A percentile compares a stretch with the other conserved stretches of the same genome.
These are phyloP conservation scores for Smithornis capensis DNA, from an alignment of 2,113 vertebrate species.

Conservation along the genomic window DNA sequence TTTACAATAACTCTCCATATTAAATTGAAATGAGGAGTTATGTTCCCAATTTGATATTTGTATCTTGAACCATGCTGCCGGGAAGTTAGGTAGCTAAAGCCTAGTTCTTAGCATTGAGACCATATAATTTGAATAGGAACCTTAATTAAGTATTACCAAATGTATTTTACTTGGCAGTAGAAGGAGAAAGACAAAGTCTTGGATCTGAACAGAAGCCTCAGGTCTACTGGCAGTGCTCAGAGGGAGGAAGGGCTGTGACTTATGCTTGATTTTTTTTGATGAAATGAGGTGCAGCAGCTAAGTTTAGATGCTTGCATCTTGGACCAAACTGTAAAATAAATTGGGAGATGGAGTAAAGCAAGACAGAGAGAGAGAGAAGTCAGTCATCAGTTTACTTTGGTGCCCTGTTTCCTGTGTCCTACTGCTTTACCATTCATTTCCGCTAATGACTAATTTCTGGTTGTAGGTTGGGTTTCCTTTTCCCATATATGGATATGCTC, in stretches of 20 bases:
- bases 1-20: not conserved
- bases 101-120: not conserved
- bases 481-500: too few relatives aligned
- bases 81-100: slow-evolving; percentile 13
- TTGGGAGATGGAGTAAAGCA: not conserved
- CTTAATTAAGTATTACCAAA: slow-evolving; percentile 58
- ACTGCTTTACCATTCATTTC: not conserved
- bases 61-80: not conserved
- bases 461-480: not conserved
- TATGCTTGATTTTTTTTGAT: slow-evolving; percentile 8
- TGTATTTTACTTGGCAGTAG: slow-evolving; percentile 39
- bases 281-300: not conserved
- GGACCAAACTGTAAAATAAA: not conserved
- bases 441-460: not conserved
- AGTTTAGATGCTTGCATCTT: slow-evolving; percentile 10
- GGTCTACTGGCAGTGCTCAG: slow-evolving; percentile 8
- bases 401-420: not conserved
- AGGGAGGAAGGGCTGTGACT: not conserved
- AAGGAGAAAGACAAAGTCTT: slow-evolving; percentile 21
- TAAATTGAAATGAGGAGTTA: slow-evolving; percentile 23
- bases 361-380: not conserved
- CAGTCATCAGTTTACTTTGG: not conserved
- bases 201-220: slow-evolving; percentile 32
- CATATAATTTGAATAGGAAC: slow-evolving; percentile 38
- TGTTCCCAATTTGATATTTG: slow-evolving; percentile 1